These are phyloP conservation scores for Drosophila neonasuta DNA, from an alignment of 2,888 invertebrate species.

Conservation along the genomic window DNA sequence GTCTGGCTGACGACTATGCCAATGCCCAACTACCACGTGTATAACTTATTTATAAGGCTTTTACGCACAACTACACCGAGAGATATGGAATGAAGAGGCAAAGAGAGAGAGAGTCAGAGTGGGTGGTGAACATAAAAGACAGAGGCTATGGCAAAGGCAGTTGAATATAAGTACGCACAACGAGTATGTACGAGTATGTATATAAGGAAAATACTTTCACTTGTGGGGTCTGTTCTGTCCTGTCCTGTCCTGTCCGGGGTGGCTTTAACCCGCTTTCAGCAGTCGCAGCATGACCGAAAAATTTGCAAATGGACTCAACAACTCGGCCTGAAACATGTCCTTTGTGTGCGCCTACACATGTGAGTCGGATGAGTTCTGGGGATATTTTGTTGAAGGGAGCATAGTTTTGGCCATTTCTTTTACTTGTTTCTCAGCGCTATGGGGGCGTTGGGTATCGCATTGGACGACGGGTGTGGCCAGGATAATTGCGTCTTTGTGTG, in stretches of 20 bases:
- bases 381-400: slow-evolving; percentile 19
- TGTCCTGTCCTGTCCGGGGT: slow-evolving; percentile 26
- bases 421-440: slow-evolving; percentile 17
- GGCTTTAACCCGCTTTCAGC: slow-evolving; percentile 73
- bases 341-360: slow-evolving; percentile 73
- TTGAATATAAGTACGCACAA: slow-evolving; percentile 43
- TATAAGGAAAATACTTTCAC: slow-evolving; percentile 50
- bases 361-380: slow-evolving; percentile 46
- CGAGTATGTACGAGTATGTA: slow-evolving; percentile 2
- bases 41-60: slow-evolving; percentile 77
- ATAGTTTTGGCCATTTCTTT: slow-evolving; percentile 56
- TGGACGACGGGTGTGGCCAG: slow-evolving; percentile 36
- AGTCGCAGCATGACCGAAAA: slow-evolving; percentile 54
- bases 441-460: not conserved
- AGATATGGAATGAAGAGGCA: slow-evolving; percentile 3
- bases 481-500: slow-evolving; percentile 67
- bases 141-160: slow-evolving; percentile 42
- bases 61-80: slow-evolving; percentile 72
- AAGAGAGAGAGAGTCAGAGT: not conserved
- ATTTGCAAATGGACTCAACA: slow-evolving; percentile 73
- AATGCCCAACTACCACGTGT: slow-evolving; percentile 53
- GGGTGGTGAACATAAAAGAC: slow-evolving; percentile 47
- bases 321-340: slow-evolving; percentile 59
- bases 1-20: slow-evolving; percentile 48
- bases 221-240: slow-evolving; percentile 15